Conservation (phyloP, 2,797 vertebrate genomes). For the Enteromius paludinosus region DNA sequence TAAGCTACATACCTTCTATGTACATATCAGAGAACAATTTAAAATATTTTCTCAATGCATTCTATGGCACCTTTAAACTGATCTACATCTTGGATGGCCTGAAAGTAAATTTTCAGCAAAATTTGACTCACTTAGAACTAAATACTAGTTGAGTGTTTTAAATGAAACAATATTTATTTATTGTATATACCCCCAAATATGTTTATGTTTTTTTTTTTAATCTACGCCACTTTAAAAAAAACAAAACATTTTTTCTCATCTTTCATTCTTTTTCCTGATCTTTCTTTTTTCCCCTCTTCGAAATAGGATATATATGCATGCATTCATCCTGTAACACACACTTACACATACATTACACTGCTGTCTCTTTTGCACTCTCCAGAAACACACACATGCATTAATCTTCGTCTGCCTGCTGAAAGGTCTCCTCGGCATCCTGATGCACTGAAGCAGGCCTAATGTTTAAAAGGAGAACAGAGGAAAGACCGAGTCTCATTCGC, state of each 20-base stretch:
- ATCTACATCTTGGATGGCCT: not conserved
- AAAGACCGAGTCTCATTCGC: conserved; percentile 19
- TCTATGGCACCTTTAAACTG: too few relatives aligned
- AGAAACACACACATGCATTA: conserved; percentile 41
- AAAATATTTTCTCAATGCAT: too few relatives aligned
- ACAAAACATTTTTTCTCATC: not conserved
- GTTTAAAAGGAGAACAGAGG: conserved; percentile 26
- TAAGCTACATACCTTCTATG: too few relatives aligned
- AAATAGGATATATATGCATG: conserved; percentile 2
- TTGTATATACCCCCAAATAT: too few relatives aligned
- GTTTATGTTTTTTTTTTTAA: not conserved
- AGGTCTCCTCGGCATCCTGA: conserved; percentile 29
- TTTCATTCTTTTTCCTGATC: not conserved
- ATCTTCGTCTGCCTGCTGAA: conserved; percentile 34
- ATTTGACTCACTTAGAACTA: not conserved
- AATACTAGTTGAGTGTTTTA: not conserved
- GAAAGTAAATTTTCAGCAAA: not conserved
- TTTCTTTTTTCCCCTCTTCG: not conserved
- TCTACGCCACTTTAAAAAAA: not conserved
- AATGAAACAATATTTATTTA: not conserved
- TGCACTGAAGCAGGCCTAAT: conserved; percentile 37
- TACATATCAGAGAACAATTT: too few relatives aligned
- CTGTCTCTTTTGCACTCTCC: conserved; percentile 33
- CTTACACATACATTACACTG: conserved; percentile 41
- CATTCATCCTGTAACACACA: conserved; percentile 7